Evolutionary conservation across 2,113 vertebrate genomes (phyloP).

Genomic region (Ifrita kowaldi): DNA sequence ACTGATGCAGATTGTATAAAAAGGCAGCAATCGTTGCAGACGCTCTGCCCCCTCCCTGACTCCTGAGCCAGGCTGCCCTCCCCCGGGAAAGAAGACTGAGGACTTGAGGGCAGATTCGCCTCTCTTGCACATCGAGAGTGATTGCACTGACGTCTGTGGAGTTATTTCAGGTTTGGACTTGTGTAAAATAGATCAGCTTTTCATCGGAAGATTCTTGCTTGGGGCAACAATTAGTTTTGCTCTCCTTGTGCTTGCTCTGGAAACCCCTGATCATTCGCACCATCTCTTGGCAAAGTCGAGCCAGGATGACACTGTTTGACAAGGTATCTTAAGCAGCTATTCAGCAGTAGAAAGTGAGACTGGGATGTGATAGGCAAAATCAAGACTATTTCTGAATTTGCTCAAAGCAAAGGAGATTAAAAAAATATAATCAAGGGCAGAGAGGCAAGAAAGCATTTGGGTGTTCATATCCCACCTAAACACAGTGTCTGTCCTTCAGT

Average conservation of each 20-base stretch:
- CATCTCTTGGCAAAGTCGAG: not conserved
- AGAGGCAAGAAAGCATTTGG: not conserved
- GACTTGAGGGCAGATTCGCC: not conserved
- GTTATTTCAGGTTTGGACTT: slow-evolving; percentile 27
- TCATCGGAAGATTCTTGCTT: not conserved
- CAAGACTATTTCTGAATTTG: not conserved
- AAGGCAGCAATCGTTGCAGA: not conserved
- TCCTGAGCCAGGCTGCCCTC: not conserved
- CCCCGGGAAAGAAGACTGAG: not conserved
- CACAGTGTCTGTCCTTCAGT: not conserved
- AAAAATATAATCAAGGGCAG: not conserved
- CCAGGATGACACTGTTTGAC: not conserved
- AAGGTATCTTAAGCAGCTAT: not conserved
- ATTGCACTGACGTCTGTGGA: not conserved
- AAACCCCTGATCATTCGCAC: not conserved
- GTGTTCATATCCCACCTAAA: not conserved
- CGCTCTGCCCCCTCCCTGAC: no score
- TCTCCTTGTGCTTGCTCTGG: not conserved
- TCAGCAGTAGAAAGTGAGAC: not conserved
- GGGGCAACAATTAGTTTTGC: slow-evolving; percentile 35
- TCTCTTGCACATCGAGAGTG: not conserved
- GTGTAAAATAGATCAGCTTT: slow-evolving; percentile 26
- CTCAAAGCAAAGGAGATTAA: not conserved
- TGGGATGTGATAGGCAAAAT: not conserved
- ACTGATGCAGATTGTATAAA: not conserved